Base-by-base conservation (phyloP, 1,140 invertebrate species). In the Tetragnatha versicolor region DNA sequence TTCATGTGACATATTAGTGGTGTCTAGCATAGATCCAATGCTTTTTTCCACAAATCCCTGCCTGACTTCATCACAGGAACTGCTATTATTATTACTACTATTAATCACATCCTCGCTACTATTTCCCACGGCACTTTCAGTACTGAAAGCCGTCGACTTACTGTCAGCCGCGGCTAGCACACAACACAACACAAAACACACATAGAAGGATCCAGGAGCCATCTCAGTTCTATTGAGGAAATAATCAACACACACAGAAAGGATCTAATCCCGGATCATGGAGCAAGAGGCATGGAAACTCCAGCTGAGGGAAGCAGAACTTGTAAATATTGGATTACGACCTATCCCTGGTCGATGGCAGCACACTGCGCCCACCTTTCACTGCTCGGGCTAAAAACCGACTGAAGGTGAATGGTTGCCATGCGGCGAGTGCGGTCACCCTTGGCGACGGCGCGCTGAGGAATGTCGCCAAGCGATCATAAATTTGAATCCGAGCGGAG, bases 391-490 rank as follows among this genome's bases (percentile, higher is more conserved):
- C 61, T 60, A 27, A n/a, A 51, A 63, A 25, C 73, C 45, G 45
- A 77, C 73, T 77, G 73, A n/a, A 17, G 47, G 31, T 4, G 42
- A 35, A 77, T 42, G 73, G 73, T 77, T 77, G 73, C 73, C 60
- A n/a, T n/a, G 39, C 14, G 2, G 33, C 0, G 27, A 20, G 33
- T 14, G 51, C 25, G 9, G 25, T 20, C 20, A 39, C 42, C 58
- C 12, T 70, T 70, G 73, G 73, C 73, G 58, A 29, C 17, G 2
- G 10, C 6, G 10, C 45, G 31, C 47, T 39, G 20, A 39, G 61
- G 73, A 77, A 77, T 77, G 73, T 77, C 73, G 73, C 73, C 73
- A 77, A 77, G 25, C 7, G 33, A 77, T 77, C 60, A 77, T 77
- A 77, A 77, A 77, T 77, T 77, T 77, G 53, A 77, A 77, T 39